phyloP scores from a whole-genome alignment of 2,888 invertebrate genomes.

The Diarsia rubi region DNA sequence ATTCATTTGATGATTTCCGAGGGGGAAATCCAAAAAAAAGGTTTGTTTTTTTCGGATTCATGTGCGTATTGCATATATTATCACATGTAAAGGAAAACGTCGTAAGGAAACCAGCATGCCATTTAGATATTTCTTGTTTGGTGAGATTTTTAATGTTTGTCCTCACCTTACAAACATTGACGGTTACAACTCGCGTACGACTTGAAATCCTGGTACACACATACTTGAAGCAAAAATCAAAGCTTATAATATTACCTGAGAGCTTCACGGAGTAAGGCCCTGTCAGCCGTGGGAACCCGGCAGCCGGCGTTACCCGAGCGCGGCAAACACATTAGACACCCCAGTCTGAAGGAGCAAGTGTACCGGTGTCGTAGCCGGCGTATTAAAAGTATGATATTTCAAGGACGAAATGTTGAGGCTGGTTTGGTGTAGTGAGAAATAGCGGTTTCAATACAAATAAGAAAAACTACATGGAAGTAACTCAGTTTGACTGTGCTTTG shows the following conservation, averaged over 20 bases:
- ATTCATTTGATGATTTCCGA: too few species aligned
- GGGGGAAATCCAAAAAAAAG: too few species aligned
- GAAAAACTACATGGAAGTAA: background rate
- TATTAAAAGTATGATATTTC: constrained; percentile 6
- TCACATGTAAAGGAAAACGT: too few species aligned
- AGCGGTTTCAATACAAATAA: background rate
- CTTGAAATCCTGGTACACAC: constrained; percentile 14
- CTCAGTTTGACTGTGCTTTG: background rate
- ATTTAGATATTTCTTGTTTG: too few species aligned
- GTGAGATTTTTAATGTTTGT: too few species aligned
- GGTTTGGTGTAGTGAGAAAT: background rate
- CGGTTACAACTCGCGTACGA: too few species aligned
- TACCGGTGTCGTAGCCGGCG: constrained; percentile 2
- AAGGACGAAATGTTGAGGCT: background rate
- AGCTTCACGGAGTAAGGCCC: constrained; percentile 21
- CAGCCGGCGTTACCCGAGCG: constrained; percentile 52
- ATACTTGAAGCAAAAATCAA: constrained; percentile 34
- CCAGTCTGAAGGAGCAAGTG: constrained; percentile 20
- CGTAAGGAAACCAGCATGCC: too few species aligned
- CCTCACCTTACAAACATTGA: too few species aligned
- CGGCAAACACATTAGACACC: constrained; percentile 64
- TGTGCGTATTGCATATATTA: too few species aligned
- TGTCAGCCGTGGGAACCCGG: constrained; percentile 54
- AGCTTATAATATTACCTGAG: constrained; percentile 35
- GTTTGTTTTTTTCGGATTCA: too few species aligned